Evolutionary conservation across 1,140 invertebrate genomes (phyloP), one percentile per base, ranked within the genome.

Genomic region (Nautilus pompilius): DNA sequence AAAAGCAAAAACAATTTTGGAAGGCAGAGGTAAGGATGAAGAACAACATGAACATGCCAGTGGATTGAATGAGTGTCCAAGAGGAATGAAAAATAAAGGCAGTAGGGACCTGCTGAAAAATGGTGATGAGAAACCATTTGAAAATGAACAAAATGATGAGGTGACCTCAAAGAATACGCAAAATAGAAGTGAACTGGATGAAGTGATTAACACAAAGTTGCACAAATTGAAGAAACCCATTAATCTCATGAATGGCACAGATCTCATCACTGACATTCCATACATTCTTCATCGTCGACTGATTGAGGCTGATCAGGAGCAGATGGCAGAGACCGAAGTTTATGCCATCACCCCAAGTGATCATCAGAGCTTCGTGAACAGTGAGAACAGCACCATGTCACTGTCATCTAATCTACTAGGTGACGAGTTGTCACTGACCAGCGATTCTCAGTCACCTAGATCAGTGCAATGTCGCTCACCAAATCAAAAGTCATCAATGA

Each of bases 181-280:
- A n/a, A n/a, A n/a, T n/a, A n/a, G n/a, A n/a, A n/a, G n/a, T n/a
- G n/a, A n/a, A n/a, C n/a, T n/a, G n/a, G n/a, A n/a, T n/a, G n/a
- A n/a, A n/a, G n/a, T n/a, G n/a, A n/a, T n/a, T n/a, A n/a, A n/a
- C n/a, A n/a, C n/a, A n/a, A n/a, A 32, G 56, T 61, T 20, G 63
- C 66, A 41, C 65, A 72, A 60, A 62, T 63, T 36, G 49, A 66
- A 28, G 45, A 51, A 58, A 65, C 36, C 57, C 28, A 59, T 46
- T 8, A 49, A 32, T 15, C 34, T 49, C 17, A 10, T 61, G 26
- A 69, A 65, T 26, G 70, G 63, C 33, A 70, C 69, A 24, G 73
- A 80, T 63, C 63, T 82, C 29, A 82, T 83, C 63, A 79, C 79
- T n/a, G 81, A 83, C 30, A 83, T 84, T 61, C 80, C 82, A 0